Evolutionary conservation across 2,888 invertebrate genomes (phyloP).

Genomic region (Trichopria drosophilae): DNA sequence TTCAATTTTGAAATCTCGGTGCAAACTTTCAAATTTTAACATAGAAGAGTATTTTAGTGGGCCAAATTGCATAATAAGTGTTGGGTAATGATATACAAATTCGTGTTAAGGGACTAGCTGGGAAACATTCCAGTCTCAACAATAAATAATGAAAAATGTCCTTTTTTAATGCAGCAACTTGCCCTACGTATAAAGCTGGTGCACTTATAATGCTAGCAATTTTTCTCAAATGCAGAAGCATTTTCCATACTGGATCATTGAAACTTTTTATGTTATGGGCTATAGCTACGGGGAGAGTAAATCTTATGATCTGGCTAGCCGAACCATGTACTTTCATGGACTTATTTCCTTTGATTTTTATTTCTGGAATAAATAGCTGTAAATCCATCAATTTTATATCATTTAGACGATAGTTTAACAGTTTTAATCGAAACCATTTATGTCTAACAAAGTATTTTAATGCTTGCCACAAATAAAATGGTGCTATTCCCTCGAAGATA

Average conservation of each 20-base stretch:
- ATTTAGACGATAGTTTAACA: too few relatives aligned
- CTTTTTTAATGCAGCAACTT: slow-evolving; percentile 22
- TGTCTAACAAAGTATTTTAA: too few relatives aligned
- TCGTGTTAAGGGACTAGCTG: slow-evolving; percentile 32
- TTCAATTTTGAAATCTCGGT: too few relatives aligned
- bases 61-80: slow-evolving; percentile 31
- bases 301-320: slow-evolving; percentile 30
- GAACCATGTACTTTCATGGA: slow-evolving; percentile 27
- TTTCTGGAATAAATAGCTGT: too few relatives aligned
- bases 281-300: slow-evolving; percentile 29
- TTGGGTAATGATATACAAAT: slow-evolving; percentile 31
- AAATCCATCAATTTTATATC: too few relatives aligned
- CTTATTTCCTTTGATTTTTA: too few relatives aligned
- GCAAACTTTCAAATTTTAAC: slow-evolving; percentile 37
- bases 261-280: slow-evolving; percentile 21
- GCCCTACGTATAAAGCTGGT: slow-evolving; percentile 26
- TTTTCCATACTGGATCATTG: slow-evolving; percentile 27
- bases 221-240: slow-evolving; percentile 28
- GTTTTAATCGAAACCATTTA: too few relatives aligned
- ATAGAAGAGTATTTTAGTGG: slow-evolving; percentile 33
- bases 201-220: slow-evolving; percentile 30
- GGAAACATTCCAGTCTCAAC: slow-evolving; percentile 28
- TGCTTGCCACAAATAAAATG: too few relatives aligned
- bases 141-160: slow-evolving; percentile 28
- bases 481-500: too few relatives aligned